Evolutionary conservation across 2,113 vertebrate species (phyloP).

Genomic region (Microtus montanus): DNA sequence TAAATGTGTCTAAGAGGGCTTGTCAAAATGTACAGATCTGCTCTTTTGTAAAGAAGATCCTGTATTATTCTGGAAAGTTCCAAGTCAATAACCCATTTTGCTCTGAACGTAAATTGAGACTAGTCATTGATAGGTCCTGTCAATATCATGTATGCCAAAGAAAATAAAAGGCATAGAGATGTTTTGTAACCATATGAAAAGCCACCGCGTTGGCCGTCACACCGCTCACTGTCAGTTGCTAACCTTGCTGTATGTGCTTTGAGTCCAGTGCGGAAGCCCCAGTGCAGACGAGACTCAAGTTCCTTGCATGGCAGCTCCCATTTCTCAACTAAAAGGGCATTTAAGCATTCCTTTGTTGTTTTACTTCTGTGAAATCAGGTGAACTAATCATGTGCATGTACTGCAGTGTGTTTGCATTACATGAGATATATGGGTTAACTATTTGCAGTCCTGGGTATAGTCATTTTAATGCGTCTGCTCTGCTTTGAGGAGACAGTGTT

Average conservation of each 20-base stretch:
- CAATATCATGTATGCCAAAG: not conserved
- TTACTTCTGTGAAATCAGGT: not conserved
- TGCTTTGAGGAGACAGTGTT: not conserved
- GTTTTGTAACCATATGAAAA: not conserved
- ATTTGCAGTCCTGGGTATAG: no score
- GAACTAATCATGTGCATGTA: rapidly evolving
- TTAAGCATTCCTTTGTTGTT: not conserved
- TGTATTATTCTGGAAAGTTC: not conserved
- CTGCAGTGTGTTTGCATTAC: rapidly evolving
- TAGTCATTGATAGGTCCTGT: not conserved
- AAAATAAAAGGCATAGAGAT: not conserved
- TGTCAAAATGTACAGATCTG: not conserved
- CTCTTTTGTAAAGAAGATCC: not conserved
- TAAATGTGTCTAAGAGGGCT: not conserved
- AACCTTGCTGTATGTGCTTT: not conserved
- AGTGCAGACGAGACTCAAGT: no score
- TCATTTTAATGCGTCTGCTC: not conserved
- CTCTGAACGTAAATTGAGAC: not conserved
- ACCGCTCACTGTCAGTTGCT: not conserved
- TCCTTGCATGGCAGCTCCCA: rapidly evolving
- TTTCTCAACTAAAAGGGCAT: rapidly evolving
- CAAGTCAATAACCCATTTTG: not conserved
- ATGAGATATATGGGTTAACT: not conserved
- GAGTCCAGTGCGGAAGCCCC: not conserved
- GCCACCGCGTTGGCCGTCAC: not conserved